These are phyloP conservation scores for Buphagus erythrorhynchus DNA, from an alignment of 2,797 vertebrate genomes.

Conservation along the genomic window DNA sequence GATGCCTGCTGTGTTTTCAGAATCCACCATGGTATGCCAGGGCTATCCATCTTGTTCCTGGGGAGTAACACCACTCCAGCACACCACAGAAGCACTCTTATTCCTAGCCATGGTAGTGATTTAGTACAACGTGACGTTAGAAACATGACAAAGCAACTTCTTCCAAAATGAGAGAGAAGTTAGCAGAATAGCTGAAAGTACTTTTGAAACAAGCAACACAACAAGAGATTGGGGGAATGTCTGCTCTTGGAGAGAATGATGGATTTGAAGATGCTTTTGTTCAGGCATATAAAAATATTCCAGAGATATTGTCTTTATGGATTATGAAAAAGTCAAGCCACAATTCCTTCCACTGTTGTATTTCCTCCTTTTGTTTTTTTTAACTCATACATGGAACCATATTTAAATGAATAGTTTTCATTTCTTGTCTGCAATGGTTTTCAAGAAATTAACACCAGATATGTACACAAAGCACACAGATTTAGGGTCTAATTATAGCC, in stretches of 20 bases:
- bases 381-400: neutral
- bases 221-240: neutral
- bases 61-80: neutral
- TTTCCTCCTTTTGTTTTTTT: neutral
- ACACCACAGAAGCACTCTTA: neutral
- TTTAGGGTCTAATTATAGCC: neutral
- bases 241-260: neutral
- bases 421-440: neutral
- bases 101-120: neutral
- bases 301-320: neutral
- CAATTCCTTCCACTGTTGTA: neutral
- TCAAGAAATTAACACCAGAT: neutral
- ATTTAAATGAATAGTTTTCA: neutral
- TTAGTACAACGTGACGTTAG: neutral
- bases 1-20: neutral
- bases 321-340: neutral
- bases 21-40: neutral
- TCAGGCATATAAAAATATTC: neutral
- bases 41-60: neutral
- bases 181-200: neutral
- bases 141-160: neutral
- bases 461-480: neutral
- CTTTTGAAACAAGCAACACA: neutral
- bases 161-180: neutral
- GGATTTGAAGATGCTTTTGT: neutral